A percentile compares a stretch with the other conserved stretches of the same genome.
Evolutionary conservation across 2,797 vertebrate genomes (phyloP).

Genomic region (Morelia viridis): DNA sequence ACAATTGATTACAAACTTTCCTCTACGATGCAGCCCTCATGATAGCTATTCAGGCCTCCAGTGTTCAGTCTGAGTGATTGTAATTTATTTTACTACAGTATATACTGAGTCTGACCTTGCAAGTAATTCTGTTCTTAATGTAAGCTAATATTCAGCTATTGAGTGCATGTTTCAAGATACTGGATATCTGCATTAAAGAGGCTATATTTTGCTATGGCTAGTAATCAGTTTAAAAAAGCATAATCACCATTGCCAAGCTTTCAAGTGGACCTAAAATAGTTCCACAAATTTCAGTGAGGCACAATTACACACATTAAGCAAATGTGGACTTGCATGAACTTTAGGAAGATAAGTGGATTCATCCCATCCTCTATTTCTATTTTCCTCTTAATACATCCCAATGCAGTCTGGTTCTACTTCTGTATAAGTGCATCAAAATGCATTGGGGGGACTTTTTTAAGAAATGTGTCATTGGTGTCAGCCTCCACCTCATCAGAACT

Average conservation of each 20-base stretch:
- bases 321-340: conserved; percentile 7
- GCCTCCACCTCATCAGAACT: neutral
- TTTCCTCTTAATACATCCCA: neutral
- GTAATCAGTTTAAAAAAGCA: neutral
- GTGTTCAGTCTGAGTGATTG: neutral
- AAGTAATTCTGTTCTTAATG: neutral
- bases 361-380: neutral
- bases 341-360: neutral
- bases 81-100: neutral
- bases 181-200: neutral
- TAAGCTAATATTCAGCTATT: neutral
- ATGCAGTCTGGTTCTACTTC: conserved; percentile 4
- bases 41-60: neutral
- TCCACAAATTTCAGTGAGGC: neutral
- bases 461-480: neutral
- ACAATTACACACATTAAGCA: neutral
- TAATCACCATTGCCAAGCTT: neutral
- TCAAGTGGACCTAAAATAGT: neutral
- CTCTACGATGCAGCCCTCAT: neutral
- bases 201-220: neutral
- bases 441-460: neutral
- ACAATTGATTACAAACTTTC: neutral
- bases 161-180: neutral
- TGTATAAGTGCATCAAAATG: neutral
- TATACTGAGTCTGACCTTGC: neutral